Conservation (phyloP, 2,113 vertebrate genomes). For the Guaruba guarouba region DNA sequence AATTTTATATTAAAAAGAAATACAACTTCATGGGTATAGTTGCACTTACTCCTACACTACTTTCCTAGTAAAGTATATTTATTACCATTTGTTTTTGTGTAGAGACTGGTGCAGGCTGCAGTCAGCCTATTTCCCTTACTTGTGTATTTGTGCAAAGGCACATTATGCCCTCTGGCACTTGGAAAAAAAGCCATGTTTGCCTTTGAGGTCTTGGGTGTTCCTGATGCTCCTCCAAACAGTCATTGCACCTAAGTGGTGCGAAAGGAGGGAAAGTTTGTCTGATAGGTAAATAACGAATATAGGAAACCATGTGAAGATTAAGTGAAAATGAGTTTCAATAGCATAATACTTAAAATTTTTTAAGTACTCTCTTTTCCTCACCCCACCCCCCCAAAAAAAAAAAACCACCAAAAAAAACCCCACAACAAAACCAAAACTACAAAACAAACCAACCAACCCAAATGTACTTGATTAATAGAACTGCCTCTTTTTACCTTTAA, state of each 20-base stretch:
- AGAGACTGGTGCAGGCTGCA: neutral
- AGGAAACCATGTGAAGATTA: neutral
- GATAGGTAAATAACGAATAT: neutral
- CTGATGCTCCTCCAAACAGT: neutral
- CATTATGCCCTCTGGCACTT: neutral
- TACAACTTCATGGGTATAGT: neutral
- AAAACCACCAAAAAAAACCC: neutral
- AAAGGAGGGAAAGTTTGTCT: neutral
- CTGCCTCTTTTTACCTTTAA: slow-evolving; percentile 14
- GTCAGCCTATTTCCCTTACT: neutral
- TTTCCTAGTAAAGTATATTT: neutral
- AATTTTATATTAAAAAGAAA: neutral
- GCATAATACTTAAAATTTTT: neutral
- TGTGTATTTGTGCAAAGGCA: neutral
- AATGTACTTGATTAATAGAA: neutral
- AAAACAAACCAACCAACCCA: neutral
- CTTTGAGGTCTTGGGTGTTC: neutral
- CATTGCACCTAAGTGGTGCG: neutral
- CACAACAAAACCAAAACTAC: neutral
- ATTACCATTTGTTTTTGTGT: neutral
- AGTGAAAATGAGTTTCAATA: slow-evolving; percentile 21
- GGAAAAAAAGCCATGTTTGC: neutral
- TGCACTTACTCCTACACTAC: neutral
- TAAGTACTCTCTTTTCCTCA: neutral
- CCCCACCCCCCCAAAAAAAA: too few species aligned